Base-by-base conservation (phyloP, 2,113 vertebrate genomes). In the Rhinogobius similis region DNA sequence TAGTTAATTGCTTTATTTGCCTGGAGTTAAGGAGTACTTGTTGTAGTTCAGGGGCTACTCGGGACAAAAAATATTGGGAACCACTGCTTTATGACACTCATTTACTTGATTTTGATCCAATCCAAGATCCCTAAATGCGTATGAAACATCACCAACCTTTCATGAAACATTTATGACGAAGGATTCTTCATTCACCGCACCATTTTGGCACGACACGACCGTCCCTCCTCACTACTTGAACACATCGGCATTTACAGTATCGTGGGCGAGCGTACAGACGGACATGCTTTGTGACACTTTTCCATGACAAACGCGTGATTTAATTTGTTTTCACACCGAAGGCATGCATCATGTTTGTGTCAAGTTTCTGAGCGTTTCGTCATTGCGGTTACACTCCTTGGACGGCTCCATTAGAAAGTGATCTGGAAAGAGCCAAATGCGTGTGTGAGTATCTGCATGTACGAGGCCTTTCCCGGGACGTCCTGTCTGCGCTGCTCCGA, bases 401-500 rank as follows among this genome's bases (percentile, higher is more conserved):
- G 62, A 43, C 36, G 3, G 14, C 55, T 58, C 26, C 67, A 23
- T 55, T 26, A 55, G 52, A 4, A 66, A 63, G 65, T 43, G 70
- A 71, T 73, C 75, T 82, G 86, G 86, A 84, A 89, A 87, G 85
- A 58, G 26, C 6, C 55, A 62, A 77, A 14, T 5, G 52, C 29
- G 77, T 41, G 70, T 65, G 82, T 61, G 62, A 72, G 82, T 24
- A 12, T 52, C n/a, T 55, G 52, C 13, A 14, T 52, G 50, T 5
- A 36, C 43, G 4, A 67, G 61, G 73, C 79, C 24, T 64, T 67
- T 65, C 76, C 56, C 20, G 76, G 75, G 84, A 86, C 77, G 79
- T 90, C 83, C 83, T 69, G 81, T 58, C 87, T 55, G 82, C 70
- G 77, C 36, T 41, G 75, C 81, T 11, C 50, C n/a, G 9, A 83